phyloP scores from a whole-genome alignment of 2,888 invertebrate species.

The Tipula vernalis region DNA sequence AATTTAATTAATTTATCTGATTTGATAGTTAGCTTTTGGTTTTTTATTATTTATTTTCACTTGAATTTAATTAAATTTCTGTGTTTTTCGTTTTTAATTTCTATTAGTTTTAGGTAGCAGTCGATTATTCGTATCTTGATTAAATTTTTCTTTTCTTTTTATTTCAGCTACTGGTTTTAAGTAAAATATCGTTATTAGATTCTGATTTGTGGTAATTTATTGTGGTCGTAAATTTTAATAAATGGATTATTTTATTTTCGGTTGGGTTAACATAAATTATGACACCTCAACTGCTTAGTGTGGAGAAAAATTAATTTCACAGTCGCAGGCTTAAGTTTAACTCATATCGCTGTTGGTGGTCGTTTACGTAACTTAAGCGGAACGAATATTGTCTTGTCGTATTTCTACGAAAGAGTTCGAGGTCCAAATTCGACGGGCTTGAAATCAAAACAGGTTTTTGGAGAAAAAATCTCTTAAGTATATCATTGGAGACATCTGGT shows the following conservation, averaged over 20 bases:
- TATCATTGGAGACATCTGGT: too few species aligned
- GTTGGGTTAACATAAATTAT: background rate
- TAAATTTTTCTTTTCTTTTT: background rate
- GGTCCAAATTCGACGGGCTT: too few species aligned
- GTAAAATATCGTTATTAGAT: background rate
- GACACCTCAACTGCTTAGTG: too few species aligned
- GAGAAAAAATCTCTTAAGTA: too few species aligned
- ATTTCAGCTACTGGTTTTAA: background rate
- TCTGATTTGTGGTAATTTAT: background rate
- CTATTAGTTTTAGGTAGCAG: background rate
- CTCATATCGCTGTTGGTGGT: too few species aligned
- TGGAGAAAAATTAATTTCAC: too few species aligned
- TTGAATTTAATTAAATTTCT: background rate
- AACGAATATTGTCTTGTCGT: too few species aligned
- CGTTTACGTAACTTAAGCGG: too few species aligned
- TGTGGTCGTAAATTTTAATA: background rate
- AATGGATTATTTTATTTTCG: too few species aligned
- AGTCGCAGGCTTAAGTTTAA: too few species aligned
- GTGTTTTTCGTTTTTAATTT: background rate
- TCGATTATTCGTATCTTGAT: background rate
- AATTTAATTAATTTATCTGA: conserved; percentile 4
- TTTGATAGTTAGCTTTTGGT: background rate
- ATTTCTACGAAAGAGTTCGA: too few species aligned
- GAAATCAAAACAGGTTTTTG: too few species aligned
- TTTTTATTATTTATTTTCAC: background rate